These are phyloP conservation scores for Drosophila kohkoa DNA, from an alignment of 1,140 invertebrate species.

Conservation along the genomic window DNA sequence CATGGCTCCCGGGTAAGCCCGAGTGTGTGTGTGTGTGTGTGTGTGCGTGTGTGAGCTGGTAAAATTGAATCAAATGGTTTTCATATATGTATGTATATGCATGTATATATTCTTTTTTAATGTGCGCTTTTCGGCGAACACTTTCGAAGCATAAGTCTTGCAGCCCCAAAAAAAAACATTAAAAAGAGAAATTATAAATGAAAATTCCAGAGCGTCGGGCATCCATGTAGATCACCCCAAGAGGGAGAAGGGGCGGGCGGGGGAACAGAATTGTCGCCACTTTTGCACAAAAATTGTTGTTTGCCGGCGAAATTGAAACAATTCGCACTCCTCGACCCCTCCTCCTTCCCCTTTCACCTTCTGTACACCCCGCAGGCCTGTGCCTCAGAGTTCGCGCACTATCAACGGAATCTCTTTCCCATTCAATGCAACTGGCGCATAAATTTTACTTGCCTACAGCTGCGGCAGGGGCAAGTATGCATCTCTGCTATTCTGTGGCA, in stretches of 20 bases:
- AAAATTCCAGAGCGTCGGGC: conserved; percentile 66
- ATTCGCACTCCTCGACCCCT: conserved; percentile 34
- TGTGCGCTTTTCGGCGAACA: conserved; percentile 32
- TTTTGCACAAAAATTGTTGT: conserved; percentile 70
- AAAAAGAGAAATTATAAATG: conserved; percentile 69
- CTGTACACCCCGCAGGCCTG: conserved; percentile 5
- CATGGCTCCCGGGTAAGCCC: conserved; percentile 48
- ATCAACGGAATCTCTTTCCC: conserved; percentile 26
- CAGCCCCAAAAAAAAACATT: conserved; percentile 7
- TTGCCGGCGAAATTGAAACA: conserved; percentile 75
- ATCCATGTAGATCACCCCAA: conserved; percentile 24
- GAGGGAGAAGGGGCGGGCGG: not conserved
- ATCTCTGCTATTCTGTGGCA: conserved; percentile 1
- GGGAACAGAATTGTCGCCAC: conserved; percentile 64
- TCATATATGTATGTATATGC: conserved; percentile 13
- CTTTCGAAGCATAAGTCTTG: conserved; percentile 64
- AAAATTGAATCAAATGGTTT: conserved; percentile 78
- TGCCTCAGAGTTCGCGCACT: not conserved
- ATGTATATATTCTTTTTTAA: conserved; percentile 35
- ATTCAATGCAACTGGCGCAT: conserved; percentile 66
- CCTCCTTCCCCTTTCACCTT: not conserved
- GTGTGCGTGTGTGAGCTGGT: conserved; percentile 21
- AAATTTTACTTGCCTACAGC: conserved; percentile 55
- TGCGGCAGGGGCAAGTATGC: not conserved
- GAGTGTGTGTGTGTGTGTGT: conserved; percentile 30